phyloP scores from a whole-genome alignment of 2,888 invertebrate genomes.

The Teleogryllus oceanicus region DNA sequence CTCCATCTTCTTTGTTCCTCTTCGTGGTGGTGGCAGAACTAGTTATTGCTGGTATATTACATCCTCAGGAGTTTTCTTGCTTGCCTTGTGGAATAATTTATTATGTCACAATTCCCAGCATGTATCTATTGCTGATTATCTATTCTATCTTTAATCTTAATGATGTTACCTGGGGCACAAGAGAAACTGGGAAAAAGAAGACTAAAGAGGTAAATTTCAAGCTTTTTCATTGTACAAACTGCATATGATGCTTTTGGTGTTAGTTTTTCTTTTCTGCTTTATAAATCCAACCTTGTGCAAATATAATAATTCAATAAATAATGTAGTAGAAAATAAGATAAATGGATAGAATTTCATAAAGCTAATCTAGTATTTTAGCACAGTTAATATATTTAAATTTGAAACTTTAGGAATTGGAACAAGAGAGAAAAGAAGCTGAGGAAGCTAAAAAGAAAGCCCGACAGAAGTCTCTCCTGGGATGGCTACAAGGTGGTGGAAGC shows the following conservation, averaged over 20 bases:
- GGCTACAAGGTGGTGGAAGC: slow-evolving; percentile 40
- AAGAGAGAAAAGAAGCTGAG: slow-evolving; percentile 43
- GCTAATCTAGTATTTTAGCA: too few species aligned
- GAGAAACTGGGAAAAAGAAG: slow-evolving; percentile 61
- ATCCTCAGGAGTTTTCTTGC: slow-evolving; percentile 75
- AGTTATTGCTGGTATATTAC: slow-evolving; percentile 57
- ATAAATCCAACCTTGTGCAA: neutral
- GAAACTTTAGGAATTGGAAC: slow-evolving; percentile 42
- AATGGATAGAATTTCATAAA: too few species aligned
- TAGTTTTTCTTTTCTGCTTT: neutral
- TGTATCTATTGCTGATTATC: slow-evolving; percentile 88
- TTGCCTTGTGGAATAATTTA: slow-evolving; percentile 75
- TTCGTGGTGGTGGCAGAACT: slow-evolving; percentile 66
- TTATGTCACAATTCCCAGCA: slow-evolving; percentile 88
- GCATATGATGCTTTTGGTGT: too few species aligned
- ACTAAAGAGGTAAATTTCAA: slow-evolving; percentile 39
- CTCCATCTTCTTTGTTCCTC: slow-evolving; percentile 82
- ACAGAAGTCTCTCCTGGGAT: slow-evolving; percentile 45
- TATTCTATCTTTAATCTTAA: slow-evolving; percentile 91
- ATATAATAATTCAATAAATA: neutral
- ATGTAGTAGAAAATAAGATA: too few species aligned
- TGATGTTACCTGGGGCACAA: slow-evolving; percentile 91
- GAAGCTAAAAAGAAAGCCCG: slow-evolving; percentile 46
- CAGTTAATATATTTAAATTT: neutral
- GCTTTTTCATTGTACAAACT: neutral